These are phyloP conservation scores for Cephus sareptanus DNA, from an alignment of 2,888 invertebrate genomes.

Conservation along the genomic window DNA sequence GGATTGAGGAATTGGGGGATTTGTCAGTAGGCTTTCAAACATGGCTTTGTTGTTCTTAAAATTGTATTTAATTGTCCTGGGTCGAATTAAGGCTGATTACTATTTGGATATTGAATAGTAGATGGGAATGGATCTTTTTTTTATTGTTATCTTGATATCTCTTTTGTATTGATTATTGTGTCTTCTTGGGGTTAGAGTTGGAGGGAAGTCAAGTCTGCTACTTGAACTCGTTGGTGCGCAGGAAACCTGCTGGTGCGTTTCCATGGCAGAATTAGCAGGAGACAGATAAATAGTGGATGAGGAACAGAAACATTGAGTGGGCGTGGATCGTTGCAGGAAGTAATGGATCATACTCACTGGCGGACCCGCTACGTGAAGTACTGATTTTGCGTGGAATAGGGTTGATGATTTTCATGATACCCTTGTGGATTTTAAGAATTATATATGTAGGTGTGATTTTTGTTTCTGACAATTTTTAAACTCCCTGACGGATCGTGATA, in stretches of 20 bases:
- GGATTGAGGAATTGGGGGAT: constrained; percentile 33
- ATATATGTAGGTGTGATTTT: not conserved
- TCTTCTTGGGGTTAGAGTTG: not conserved
- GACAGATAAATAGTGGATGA: constrained; percentile 58
- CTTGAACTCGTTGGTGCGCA: not conserved
- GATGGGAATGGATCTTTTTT: constrained; percentile 2
- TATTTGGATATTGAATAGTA: not conserved
- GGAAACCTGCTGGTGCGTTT: constrained; percentile 40
- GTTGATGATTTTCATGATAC: not conserved
- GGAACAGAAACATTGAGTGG: constrained; percentile 57
- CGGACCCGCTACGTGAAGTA: constrained; percentile 28
- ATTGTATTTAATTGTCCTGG: not conserved
- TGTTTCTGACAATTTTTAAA: no score
- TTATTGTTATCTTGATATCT: constrained; percentile 16
- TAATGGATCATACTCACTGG: constrained; percentile 60
- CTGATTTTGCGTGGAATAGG: not conserved
- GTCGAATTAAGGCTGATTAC: not conserved
- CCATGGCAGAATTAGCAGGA: constrained; percentile 52
- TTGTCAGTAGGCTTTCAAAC: constrained; percentile 25
- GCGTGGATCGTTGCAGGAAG: constrained; percentile 61
- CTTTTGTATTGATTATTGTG: not conserved
- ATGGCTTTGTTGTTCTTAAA: not conserved
- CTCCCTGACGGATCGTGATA: no score
- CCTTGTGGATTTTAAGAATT: not conserved
- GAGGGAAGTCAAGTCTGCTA: not conserved